These are phyloP conservation scores for Argyrosomus japonicus DNA, from an alignment of 2,113 vertebrate genomes.

Conservation along the genomic window DNA sequence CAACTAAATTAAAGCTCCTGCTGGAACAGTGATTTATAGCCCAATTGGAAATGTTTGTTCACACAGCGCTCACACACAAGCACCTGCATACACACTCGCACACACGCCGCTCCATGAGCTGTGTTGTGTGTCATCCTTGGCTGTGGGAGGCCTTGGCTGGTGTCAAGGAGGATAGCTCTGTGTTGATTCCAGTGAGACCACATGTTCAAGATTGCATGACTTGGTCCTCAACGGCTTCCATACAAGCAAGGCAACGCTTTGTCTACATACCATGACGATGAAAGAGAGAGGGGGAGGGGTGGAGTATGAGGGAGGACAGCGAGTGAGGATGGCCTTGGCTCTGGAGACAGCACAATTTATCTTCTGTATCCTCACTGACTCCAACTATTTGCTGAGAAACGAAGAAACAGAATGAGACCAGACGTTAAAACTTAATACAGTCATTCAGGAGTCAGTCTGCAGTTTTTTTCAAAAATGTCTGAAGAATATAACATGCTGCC, in stretches of 20 bases:
- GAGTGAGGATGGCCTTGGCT: conserved; percentile 63
- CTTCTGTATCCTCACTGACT: conserved; percentile 42
- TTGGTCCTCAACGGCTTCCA: conserved; percentile 49
- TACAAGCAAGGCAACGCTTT: conserved; percentile 33
- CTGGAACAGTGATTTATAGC: conserved; percentile 69
- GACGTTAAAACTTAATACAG: conserved; percentile 2
- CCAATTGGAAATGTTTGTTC: conserved; percentile 63
- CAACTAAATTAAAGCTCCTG: conserved; percentile 56
- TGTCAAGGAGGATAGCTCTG: conserved; percentile 48
- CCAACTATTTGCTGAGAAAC: conserved; percentile 19
- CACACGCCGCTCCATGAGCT: conserved; percentile 25
- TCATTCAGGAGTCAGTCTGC: not conserved
- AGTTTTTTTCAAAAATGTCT: conserved; percentile 4
- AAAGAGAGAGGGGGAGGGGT: conserved; percentile 6
- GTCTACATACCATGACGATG: conserved; percentile 53
- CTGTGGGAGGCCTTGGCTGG: conserved; percentile 62
- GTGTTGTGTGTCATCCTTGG: conserved; percentile 48
- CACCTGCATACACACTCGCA: conserved; percentile 35
- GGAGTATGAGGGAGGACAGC: conserved; percentile 18
- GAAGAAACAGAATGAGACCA: conserved; percentile 31
- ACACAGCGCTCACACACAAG: conserved; percentile 28
- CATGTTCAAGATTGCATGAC: conserved; percentile 61
- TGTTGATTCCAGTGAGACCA: conserved; percentile 56
- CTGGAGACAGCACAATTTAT: conserved; percentile 62
- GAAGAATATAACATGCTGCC: not conserved